A percentile compares a stretch with the other conserved stretches of the same genome.
phyloP scores from a whole-genome alignment of 2,797 vertebrate genomes.

The Geotrypetes seraphini region DNA sequence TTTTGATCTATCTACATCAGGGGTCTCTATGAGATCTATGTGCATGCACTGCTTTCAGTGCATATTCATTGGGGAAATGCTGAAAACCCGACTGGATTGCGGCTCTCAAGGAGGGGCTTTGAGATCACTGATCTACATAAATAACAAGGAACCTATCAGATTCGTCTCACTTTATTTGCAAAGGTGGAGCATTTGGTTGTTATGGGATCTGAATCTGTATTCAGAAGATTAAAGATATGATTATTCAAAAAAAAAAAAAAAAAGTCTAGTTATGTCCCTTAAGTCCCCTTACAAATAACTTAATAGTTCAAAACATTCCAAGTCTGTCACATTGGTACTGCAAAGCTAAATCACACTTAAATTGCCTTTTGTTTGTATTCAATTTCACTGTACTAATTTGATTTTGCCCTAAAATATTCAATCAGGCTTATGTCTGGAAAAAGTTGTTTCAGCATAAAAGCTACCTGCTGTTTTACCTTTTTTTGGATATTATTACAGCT shows the following conservation, averaged over 20 bases:
- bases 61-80: too few species aligned
- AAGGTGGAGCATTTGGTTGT: constrained; percentile 14
- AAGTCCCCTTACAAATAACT: constrained; percentile 8
- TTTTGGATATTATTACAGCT: constrained; percentile 43
- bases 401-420: constrained; percentile 43
- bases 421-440: constrained; percentile 43
- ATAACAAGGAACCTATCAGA: constrained; percentile 10
- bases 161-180: constrained; percentile 7
- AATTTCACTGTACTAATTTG: constrained; percentile 30
- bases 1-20: constrained; percentile 28
- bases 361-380: constrained; percentile 31
- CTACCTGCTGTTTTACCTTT: constrained; percentile 52
- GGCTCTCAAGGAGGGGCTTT: too few species aligned
- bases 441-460: constrained; percentile 51
- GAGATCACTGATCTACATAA: too few species aligned
- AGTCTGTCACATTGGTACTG: constrained; percentile 10
- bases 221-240: constrained; percentile 7
- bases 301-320: constrained; percentile 8
- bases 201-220: constrained; percentile 12
- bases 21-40: too few species aligned
- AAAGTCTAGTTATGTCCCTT: neutral
- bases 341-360: constrained; percentile 21
- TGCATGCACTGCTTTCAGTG: too few species aligned
- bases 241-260: too few species aligned
- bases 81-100: too few species aligned